phyloP scores from a whole-genome alignment of 2,113 vertebrate species.

The Trichechus manatus region DNA sequence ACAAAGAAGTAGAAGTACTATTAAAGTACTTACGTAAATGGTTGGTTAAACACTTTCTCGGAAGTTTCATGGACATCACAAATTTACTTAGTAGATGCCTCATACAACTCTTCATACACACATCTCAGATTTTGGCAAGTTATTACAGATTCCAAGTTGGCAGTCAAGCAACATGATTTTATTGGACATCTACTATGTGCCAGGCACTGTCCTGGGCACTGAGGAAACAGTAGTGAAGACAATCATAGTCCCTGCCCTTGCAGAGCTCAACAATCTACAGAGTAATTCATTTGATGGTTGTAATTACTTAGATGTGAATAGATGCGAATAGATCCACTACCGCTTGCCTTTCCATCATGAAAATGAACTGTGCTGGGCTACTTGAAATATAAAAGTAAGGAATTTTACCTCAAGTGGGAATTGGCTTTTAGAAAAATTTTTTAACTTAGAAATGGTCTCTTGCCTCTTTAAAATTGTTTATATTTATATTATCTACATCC shows the following conservation, averaged over 20 bases:
- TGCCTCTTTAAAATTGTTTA: constrained; percentile 25
- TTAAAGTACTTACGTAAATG: background rate
- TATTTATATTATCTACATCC: background rate
- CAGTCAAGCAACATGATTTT: background rate
- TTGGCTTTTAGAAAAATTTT: constrained; percentile 36
- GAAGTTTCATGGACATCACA: background rate
- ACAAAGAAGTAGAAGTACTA: background rate
- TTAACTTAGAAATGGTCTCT: constrained; percentile 33
- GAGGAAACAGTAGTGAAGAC: background rate
- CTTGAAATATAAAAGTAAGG: background rate
- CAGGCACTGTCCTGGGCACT: background rate
- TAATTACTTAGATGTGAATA: background rate
- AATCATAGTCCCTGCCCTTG: background rate
- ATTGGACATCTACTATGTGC: background rate
- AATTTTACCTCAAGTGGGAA: background rate
- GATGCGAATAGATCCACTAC: background rate
- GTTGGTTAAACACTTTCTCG: background rate
- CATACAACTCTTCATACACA: background rate
- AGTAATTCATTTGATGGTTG: background rate
- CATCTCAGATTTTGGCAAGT: background rate
- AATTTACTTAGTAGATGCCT: background rate
- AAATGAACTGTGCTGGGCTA: background rate
- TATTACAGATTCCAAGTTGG: background rate
- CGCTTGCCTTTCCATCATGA: background rate
- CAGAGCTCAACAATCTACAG: background rate